These are phyloP conservation scores for Octomys mimax DNA, from an alignment of 2,797 vertebrate species.

Conservation along the genomic window DNA sequence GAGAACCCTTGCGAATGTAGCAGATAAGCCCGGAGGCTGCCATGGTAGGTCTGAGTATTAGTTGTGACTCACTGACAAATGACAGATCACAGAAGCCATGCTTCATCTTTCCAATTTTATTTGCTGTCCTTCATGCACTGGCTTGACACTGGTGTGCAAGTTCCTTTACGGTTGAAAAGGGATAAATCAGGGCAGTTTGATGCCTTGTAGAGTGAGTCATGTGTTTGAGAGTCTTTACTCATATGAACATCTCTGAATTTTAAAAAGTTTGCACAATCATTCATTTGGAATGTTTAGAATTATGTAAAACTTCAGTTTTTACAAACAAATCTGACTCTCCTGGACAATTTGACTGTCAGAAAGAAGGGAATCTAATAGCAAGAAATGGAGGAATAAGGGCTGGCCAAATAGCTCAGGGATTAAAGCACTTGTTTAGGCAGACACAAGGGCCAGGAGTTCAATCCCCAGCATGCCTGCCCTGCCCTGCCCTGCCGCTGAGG, in stretches of 20 bases:
- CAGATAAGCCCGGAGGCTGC: constrained; percentile 5
- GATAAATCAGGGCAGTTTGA: constrained; percentile 1
- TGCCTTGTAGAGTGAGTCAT: constrained; percentile 14
- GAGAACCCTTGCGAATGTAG: neutral
- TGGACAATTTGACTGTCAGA: constrained; percentile 22
- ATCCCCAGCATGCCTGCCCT: too few species aligned
- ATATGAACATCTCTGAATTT: constrained; percentile 18
- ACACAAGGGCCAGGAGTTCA: too few species aligned
- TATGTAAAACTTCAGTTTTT: neutral
- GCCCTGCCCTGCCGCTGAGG: too few species aligned
- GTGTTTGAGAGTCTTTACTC: neutral
- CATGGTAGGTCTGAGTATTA: constrained; percentile 47
- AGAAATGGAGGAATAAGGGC: neutral
- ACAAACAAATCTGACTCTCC: constrained; percentile 30
- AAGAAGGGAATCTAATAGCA: constrained; percentile 22
- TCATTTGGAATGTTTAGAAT: constrained; percentile 44
- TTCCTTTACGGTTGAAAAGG: neutral
- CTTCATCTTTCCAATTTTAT: constrained; percentile 39
- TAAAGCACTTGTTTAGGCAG: too few species aligned
- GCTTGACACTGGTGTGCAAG: constrained; percentile 1
- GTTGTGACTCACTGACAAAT: constrained; percentile 51
- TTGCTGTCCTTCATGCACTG: neutral
- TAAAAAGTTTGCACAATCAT: neutral
- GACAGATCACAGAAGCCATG: constrained; percentile 13
- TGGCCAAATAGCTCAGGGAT: too few species aligned